Evolutionary conservation across 2,113 vertebrate species (phyloP), one percentile per base, ranked within the genome.

Genomic region (Tylochromis polylepis): DNA sequence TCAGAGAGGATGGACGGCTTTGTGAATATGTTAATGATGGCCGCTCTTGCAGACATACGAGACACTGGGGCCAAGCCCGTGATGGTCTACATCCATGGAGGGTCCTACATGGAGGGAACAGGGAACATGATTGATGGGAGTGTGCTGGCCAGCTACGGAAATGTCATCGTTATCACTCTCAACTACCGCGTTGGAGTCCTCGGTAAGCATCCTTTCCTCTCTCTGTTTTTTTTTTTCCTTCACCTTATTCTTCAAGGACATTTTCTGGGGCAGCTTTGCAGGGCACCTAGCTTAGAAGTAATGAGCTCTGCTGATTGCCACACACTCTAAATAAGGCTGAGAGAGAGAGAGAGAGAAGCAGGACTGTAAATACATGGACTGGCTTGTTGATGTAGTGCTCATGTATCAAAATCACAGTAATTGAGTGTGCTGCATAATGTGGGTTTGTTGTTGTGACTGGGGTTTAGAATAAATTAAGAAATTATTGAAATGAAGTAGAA

Each of bases 41-140:
- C 95, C 95, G 91, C 95, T 97, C 96, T 98, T 98, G 91, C 98
- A 99, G 99, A 99, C 97, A 99, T 99, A 95, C 98, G 98, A 96
- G 99, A 99, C 92, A 98, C 97, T 85, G 99, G 98, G 27, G 98
- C 98, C 97, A 99, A 99, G 94, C 99, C 99, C 2, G 99, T 99
- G 95, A 99, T 99, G 99, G 98, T 99, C 90, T 99, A 99, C 84
- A 99, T 99, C 96, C 99, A 99, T 0, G 99, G 99, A 20, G 99
- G 99, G 57, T 99, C 99, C 1, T 99, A 99, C 97, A 99, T 99
- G 99, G 99, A 99, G 95, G 99, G 99, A 89, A 99, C 98, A 0
- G 99, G 99, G 88, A 99, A 99, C 97, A 99, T 99, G 99, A 99
- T 99, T 75, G 99, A 99, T 65, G 99, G 98, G 94, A 99, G 98